A percentile compares a stretch with the other conserved stretches of the same genome.
phyloP scores from a whole-genome alignment of 2,888 invertebrate genomes.

The Exocentrus adspersus region DNA sequence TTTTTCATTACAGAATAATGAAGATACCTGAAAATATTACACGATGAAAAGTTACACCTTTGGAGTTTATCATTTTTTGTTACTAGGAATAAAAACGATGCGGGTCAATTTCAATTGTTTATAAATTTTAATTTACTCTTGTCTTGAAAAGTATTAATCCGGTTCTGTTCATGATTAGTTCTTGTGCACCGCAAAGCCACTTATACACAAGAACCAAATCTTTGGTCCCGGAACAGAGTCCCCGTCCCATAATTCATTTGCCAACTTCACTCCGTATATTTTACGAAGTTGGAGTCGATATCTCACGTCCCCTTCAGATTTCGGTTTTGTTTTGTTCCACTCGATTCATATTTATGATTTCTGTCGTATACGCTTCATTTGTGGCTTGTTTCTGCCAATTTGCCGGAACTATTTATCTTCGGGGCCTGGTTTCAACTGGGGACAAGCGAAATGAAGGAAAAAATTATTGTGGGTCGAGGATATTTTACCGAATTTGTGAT shows the following conservation, averaged over 20 bases:
- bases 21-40: no score
- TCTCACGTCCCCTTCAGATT: constrained; percentile 39
- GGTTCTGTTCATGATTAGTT: constrained; percentile 49
- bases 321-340: constrained; percentile 37
- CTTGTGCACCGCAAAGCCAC: constrained; percentile 49
- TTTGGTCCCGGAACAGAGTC: constrained; percentile 17
- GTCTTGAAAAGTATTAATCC: no score
- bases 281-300: constrained; percentile 40
- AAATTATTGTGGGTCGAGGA: not conserved
- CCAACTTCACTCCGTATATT: constrained; percentile 42
- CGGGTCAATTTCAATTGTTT: constrained; percentile 15
- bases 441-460: not conserved
- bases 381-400: constrained; percentile 1
- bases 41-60: no score
- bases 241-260: constrained; percentile 39
- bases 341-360: constrained; percentile 42
- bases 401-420: not conserved
- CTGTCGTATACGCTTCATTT: constrained; percentile 10
- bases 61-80: no score
- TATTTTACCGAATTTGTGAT: not conserved
- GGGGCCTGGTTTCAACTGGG: not conserved
- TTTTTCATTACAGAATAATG: no score
- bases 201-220: constrained; percentile 48
- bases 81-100: no score
- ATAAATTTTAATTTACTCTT: no score